phyloP scores from a whole-genome alignment of 2,113 vertebrate species.

The Ctenodactylus gundi region DNA sequence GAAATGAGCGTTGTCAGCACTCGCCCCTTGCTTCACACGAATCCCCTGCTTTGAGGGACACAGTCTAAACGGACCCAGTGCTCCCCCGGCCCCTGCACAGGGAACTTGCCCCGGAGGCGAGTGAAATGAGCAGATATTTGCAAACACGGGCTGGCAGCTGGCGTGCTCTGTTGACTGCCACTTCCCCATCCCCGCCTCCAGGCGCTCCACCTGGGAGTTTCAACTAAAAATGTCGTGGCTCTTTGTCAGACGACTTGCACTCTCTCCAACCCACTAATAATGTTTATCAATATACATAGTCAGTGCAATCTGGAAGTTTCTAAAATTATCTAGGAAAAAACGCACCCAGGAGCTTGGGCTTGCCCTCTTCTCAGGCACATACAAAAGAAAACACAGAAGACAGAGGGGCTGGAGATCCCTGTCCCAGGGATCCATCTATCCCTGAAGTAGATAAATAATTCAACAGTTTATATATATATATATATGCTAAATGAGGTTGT shows the following conservation, averaged over 20 bases:
- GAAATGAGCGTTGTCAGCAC: too few relatives aligned
- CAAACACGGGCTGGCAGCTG: too few relatives aligned
- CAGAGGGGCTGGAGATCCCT: neutral
- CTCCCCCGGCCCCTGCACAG: neutral
- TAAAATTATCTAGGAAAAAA: conserved; percentile 42
- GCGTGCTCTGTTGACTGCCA: neutral
- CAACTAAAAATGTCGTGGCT: neutral
- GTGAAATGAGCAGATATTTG: neutral
- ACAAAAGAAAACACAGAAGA: neutral
- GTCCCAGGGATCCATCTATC: neutral
- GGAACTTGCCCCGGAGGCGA: neutral
- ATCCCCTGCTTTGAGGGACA: neutral
- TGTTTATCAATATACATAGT: conserved; percentile 45
- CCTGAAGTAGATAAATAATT: conserved; percentile 49
- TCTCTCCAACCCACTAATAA: conserved; percentile 10
- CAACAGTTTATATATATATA: too few relatives aligned
- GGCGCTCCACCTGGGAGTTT: neutral
- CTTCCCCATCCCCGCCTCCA: neutral
- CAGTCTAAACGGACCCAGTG: neutral
- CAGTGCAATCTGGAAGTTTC: conserved; percentile 31
- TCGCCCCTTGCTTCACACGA: neutral
- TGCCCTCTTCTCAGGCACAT: neutral
- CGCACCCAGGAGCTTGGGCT: neutral
- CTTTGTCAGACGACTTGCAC: neutral
- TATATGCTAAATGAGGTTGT: too few relatives aligned